These are phyloP conservation scores for Phortica okadai DNA, from an alignment of 2,888 invertebrate species.

Conservation along the genomic window DNA sequence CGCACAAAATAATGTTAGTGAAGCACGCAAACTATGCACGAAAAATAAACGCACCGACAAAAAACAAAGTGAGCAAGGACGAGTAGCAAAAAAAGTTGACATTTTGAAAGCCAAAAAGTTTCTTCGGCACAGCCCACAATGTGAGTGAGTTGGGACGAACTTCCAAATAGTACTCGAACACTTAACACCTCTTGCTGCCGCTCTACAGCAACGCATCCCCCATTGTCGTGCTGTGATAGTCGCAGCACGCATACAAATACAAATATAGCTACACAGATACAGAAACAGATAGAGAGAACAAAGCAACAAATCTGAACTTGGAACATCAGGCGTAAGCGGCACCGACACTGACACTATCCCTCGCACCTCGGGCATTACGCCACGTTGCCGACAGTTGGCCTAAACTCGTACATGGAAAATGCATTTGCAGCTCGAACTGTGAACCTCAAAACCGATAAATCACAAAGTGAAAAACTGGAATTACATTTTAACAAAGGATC, in stretches of 20 bases:
- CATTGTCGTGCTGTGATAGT: background rate
- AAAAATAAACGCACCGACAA: background rate
- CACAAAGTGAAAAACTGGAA: conserved; percentile 71
- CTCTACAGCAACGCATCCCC: background rate
- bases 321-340: background rate
- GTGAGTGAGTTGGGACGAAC: background rate
- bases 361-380: background rate
- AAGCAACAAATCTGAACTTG: conserved; percentile 33
- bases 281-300: conserved; percentile 12
- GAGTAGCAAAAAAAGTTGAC: conserved; percentile 53
- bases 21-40: background rate
- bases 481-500: conserved; percentile 65
- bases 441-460: conserved; percentile 71
- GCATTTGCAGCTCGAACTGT: conserved; percentile 71
- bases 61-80: background rate
- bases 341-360: background rate
- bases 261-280: conserved; percentile 31
- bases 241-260: background rate
- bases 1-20: background rate
- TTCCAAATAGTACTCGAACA: background rate
- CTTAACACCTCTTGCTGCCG: conserved; percentile 7
- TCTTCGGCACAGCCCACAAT: conserved; percentile 44
- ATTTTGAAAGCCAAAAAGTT: conserved; percentile 61
- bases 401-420: conserved; percentile 59
- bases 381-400: background rate